A percentile compares a stretch with the other conserved stretches of the same genome.
Evolutionary conservation across 2,888 invertebrate species (phyloP).

Genomic region (Hemistola chrysoprasaria): DNA sequence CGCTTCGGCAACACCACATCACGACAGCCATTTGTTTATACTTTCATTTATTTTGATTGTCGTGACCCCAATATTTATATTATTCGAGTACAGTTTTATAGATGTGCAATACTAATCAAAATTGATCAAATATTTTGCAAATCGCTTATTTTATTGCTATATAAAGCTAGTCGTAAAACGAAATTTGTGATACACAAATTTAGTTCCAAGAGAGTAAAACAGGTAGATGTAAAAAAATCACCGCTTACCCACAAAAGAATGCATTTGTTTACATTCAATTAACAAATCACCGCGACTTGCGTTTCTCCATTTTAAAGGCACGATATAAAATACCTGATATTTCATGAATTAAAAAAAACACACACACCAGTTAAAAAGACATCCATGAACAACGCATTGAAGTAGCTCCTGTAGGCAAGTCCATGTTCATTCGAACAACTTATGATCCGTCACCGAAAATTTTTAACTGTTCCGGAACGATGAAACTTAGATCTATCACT

Average conservation of each 20-base stretch:
- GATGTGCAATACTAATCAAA: constrained; percentile 1
- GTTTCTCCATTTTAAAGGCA: constrained; percentile 24
- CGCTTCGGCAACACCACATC: constrained; percentile 7
- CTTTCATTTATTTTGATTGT: constrained; percentile 20
- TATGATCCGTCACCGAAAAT: constrained; percentile 49
- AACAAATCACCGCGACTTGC: constrained; percentile 39
- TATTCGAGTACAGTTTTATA: constrained; percentile 3
- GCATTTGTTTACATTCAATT: constrained; percentile 48
- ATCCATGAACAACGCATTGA: constrained; percentile 82
- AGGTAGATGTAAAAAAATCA: constrained; percentile 40
- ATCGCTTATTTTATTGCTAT: too few species aligned
- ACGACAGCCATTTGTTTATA: constrained; percentile 3
- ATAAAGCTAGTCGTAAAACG: too few species aligned
- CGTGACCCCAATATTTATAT: constrained; percentile 11
- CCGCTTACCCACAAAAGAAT: constrained; percentile 47
- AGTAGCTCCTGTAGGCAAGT: constrained; percentile 75
- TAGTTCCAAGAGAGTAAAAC: constrained; percentile 31
- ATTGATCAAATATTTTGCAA: background rate
- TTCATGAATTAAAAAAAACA: constrained; percentile 49
- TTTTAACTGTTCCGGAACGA: constrained; percentile 30
- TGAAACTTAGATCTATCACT: constrained; percentile 44
- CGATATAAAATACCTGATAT: constrained; percentile 26
- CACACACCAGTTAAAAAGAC: constrained; percentile 81
- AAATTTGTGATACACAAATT: background rate
- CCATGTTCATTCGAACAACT: constrained; percentile 72